Conservation (phyloP, 2,797 vertebrate species). For the Melanotaenia pygmaea region DNA sequence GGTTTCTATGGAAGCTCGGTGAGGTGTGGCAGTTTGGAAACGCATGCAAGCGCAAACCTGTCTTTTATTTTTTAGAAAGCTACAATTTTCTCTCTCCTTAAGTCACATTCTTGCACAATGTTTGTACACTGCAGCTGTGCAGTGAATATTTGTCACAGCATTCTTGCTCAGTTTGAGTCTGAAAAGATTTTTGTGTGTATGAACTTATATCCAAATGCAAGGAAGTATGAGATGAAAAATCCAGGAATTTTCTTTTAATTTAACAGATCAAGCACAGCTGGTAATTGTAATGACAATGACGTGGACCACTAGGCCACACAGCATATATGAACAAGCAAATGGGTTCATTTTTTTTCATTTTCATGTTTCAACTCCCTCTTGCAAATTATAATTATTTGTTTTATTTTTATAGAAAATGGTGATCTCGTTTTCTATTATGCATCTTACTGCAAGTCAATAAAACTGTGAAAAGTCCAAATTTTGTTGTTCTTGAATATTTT, state of each 20-base stretch:
- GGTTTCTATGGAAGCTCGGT: neutral
- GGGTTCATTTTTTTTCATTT: neutral
- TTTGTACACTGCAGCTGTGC: neutral
- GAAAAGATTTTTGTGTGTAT: neutral
- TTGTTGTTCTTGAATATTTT: neutral
- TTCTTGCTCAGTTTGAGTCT: neutral
- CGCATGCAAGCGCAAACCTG: too few relatives aligned
- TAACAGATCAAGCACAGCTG: neutral
- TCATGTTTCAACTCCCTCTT: neutral
- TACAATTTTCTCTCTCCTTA: neutral
- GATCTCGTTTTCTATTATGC: conserved; percentile 66
- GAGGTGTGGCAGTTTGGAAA: neutral
- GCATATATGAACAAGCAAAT: neutral
- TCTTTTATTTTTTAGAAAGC: too few relatives aligned
- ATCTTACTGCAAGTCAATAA: conserved; percentile 71
- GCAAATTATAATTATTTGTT: conserved; percentile 68
- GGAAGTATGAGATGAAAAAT: neutral
- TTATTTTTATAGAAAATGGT: conserved; percentile 85
- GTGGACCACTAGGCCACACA: neutral
- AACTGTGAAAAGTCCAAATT: conserved; percentile 33
- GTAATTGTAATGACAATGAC: neutral
- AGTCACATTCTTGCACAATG: neutral
- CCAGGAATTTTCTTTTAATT: neutral
- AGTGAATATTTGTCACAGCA: neutral
- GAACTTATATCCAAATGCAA: neutral